Percentiles rank a stretch among this genome's conserved stretches.
These are phyloP conservation scores for Cephalopachus bancanus DNA, from an alignment of 2,797 vertebrate species.

Conservation along the genomic window DNA sequence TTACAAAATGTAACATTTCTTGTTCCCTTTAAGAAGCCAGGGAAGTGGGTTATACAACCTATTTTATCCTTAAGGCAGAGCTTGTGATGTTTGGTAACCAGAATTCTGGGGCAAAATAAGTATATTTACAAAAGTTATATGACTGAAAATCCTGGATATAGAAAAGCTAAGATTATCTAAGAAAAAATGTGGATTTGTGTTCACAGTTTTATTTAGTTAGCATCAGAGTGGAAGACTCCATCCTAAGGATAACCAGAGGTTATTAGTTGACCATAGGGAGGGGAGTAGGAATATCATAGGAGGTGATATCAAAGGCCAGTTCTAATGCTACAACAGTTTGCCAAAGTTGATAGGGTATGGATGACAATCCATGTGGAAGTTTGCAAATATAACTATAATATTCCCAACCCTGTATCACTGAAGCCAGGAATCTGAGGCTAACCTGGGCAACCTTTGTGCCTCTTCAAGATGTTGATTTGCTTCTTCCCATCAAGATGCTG, in stretches of 20 bases:
- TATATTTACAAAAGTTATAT: neutral
- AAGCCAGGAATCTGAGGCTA: too few relatives aligned
- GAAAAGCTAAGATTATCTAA: neutral
- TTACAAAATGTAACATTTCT: neutral
- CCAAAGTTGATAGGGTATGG: accelerated
- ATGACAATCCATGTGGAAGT: too few relatives aligned
- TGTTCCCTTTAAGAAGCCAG: neutral
- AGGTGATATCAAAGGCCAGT: neutral
- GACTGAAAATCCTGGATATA: neutral
- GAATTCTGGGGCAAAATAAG: neutral
- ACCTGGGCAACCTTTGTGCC: too few relatives aligned
- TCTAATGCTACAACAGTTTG: accelerated
- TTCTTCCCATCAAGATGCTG: neutral
- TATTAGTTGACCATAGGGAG: neutral
- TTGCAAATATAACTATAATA: accelerated
- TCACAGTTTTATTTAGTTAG: neutral
- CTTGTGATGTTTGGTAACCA: neutral
- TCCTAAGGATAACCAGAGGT: too few relatives aligned
- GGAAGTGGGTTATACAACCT: too few relatives aligned
- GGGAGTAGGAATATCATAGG: neutral
- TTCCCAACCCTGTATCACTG: neutral
- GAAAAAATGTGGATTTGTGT: neutral
- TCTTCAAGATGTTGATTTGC: neutral
- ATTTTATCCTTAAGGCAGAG: neutral
- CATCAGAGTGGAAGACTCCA: neutral